Base-by-base conservation (phyloP, 2,888 invertebrate species). In the Caenorhabditis sp. region DNA sequence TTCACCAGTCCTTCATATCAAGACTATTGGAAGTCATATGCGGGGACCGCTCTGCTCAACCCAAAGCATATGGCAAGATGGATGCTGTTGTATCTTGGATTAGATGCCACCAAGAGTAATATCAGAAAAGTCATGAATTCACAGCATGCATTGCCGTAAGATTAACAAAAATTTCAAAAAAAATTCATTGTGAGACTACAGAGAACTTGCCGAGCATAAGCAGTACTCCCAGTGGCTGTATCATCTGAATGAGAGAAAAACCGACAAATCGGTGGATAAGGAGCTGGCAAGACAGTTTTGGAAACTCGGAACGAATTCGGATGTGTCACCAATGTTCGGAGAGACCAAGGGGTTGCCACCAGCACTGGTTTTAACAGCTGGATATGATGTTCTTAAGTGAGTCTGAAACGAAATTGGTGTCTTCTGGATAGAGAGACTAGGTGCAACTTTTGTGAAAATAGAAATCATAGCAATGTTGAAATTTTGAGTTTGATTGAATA, bases 1-100 rank as follows among this genome's bases (percentile, higher is more conserved):
- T 92, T 93, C 80, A 85, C 84, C 4, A 84, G 87, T 7, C 85
- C 90, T n/a, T 90, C 91, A 10, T 90, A 89, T 75, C 88, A 89
- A 63, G 85, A 88, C 49, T 90, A 91, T 79, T 89, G 89, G 86
- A 80, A 80, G 31, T 77, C 75, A 41, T 84, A 85, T 70, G 88
- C 86, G 10, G 87, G 85, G 19, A 86, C 86, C 0, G 87, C 86
- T 6, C 77, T 88, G 4, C 56, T 89, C 31, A 87, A 86, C 56
- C 88, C 89, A 16, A 72, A 74, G 58, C 85, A 86, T n/a, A 87
- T 89, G 89, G 89, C 89, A 19, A 75, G 89, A 73, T 89, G 88
- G 88, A 85, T 85, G 19, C 82, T 91, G 14, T 84, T 91, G 85
- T 92, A 91, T 76, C 64, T 92, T 44, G 91, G 91, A 24, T 59